These are phyloP conservation scores for Delphinapterus leucas DNA, from an alignment of 2,113 vertebrate species.

Conservation along the genomic window DNA sequence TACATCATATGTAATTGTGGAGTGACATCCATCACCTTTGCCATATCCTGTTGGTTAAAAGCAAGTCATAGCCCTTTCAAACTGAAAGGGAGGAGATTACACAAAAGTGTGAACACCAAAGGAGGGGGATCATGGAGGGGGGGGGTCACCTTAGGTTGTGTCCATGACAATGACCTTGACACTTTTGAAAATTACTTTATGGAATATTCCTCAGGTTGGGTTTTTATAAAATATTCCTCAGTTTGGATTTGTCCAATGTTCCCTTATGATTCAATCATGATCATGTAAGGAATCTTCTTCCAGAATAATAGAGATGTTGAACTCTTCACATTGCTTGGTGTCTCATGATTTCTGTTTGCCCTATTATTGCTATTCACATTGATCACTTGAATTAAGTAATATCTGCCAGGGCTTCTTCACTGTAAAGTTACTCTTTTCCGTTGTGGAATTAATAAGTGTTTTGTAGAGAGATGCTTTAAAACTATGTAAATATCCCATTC, in stretches of 20 bases:
- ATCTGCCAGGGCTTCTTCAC: not conserved
- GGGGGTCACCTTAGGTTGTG: not conserved
- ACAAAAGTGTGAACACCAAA: not conserved
- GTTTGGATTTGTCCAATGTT: not conserved
- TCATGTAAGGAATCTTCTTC: not conserved
- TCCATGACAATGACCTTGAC: not conserved
- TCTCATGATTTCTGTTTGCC: not conserved
- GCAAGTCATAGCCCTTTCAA: not conserved
- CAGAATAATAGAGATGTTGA: not conserved
- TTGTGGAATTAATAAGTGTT: not conserved
- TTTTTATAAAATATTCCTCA: not conserved
- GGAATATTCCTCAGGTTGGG: not conserved
- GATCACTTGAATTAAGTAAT: not conserved
- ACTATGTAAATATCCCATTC: not conserved
- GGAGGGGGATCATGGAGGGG: not conserved
- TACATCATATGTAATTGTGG: not conserved
- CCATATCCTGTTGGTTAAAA: not conserved
- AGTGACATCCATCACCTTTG: not conserved
- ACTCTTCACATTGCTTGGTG: not conserved
- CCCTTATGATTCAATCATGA: not conserved
- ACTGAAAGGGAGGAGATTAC: not conserved
- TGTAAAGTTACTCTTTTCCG: not conserved
- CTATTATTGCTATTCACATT: not conserved
- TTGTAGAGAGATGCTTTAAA: not conserved
- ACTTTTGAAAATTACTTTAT: not conserved